Evolutionary conservation across 1,140 invertebrate species (phyloP).

Genomic region (Aphis gossypii): DNA sequence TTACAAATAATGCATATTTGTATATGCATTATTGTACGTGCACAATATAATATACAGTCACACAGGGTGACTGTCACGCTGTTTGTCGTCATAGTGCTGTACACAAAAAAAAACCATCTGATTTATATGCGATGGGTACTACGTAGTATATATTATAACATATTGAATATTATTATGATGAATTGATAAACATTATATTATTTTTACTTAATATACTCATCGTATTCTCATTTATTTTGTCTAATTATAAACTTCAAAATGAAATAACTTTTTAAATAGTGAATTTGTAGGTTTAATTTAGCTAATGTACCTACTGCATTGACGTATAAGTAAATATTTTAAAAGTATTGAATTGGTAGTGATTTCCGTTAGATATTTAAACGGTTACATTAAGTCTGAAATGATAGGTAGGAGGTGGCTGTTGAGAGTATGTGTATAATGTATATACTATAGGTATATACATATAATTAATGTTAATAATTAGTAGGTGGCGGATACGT

Average conservation of each 20-base stretch:
- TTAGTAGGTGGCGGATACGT: constrained; percentile 7
- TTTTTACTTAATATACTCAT: not conserved
- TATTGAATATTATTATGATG: too few relatives aligned
- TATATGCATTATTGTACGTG: not conserved
- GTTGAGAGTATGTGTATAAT: not conserved
- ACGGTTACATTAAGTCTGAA: not conserved
- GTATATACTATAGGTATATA: too few relatives aligned
- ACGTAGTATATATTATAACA: too few relatives aligned
- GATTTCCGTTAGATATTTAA: not conserved
- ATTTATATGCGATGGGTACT: too few relatives aligned
- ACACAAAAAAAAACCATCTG: too few relatives aligned
- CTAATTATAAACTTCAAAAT: too few relatives aligned
- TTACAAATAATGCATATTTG: not conserved
- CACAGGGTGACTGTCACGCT: not conserved
- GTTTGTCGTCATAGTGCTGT: too few relatives aligned
- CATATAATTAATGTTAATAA: not conserved
- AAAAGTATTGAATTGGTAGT: not conserved
- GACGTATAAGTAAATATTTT: not conserved
- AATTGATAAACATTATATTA: not conserved
- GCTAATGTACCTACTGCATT: too few relatives aligned
- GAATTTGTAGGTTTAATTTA: too few relatives aligned
- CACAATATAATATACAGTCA: not conserved
- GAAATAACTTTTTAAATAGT: too few relatives aligned
- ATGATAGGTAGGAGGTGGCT: not conserved
- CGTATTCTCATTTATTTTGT: not conserved